phyloP scores from a whole-genome alignment of 2,113 vertebrate genomes.

The Peromyscus leucopus region DNA sequence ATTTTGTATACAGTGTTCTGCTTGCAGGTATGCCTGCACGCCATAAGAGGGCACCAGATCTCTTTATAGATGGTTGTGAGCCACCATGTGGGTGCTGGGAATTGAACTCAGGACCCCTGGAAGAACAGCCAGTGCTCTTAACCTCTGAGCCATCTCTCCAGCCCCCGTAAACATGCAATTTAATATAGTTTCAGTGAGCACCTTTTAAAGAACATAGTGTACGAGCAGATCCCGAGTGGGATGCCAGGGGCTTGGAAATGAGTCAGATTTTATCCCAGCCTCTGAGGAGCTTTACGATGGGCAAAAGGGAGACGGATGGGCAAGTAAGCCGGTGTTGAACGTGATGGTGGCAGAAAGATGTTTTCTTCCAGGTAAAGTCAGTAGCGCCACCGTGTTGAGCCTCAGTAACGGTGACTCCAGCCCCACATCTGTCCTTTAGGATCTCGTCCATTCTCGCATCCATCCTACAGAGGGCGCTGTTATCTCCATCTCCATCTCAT shows the following conservation, averaged over 20 bases:
- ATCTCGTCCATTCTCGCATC: background rate
- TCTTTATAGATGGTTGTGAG: no score
- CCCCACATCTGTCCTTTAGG: rapidly evolving
- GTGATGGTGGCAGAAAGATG: background rate
- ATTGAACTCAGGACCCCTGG: no score
- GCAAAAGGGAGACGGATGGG: background rate
- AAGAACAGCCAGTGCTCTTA: no score
- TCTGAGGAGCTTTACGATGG: background rate
- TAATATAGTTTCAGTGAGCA: background rate
- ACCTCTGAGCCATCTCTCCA: no score
- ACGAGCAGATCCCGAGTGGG: background rate
- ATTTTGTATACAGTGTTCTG: no score
- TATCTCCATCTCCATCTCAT: background rate
- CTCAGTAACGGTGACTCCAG: rapidly evolving
- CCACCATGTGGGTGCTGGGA: no score
- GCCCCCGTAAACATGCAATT: background rate
- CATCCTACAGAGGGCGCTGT: rapidly evolving
- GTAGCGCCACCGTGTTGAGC: background rate
- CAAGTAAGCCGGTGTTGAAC: background rate
- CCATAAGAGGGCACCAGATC: no score
- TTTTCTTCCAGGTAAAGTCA: background rate
- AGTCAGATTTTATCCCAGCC: background rate
- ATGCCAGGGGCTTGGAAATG: background rate
- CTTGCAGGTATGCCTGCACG: no score
- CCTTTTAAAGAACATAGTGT: background rate